Base-by-base conservation (phyloP, 2,888 invertebrate species). In the Ophion obscuratus region DNA sequence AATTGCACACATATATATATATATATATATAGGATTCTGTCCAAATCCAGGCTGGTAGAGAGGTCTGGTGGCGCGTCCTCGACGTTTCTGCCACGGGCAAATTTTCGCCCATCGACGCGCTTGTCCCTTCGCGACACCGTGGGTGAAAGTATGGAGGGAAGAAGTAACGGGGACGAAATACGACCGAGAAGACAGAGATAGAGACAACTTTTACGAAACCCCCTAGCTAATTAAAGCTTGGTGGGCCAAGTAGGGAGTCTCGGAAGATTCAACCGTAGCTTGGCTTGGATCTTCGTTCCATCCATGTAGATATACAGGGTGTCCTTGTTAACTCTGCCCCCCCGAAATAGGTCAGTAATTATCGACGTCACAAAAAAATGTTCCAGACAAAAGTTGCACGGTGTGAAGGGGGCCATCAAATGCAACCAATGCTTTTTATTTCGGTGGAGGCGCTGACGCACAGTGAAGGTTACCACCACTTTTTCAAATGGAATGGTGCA, bases 221-320 rank as follows among this genome's bases (percentile, higher is more conserved):
- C 91, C 91, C 91, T 90, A 90, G 90, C 92, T 92, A 92, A 92
- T 92, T 92, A 92, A 91, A 92, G 91, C 89, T 90, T 89, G 87
- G 88, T 83, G 36, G 66, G 66, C 59, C 47, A 57, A 27, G 27
- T 66, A 20, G 20, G 57, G 77, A 31, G 44, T 68, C 66, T 77
- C 57, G 71, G 59, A 75, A 64, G 53, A 62, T 40, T n/a, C 61
- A 20, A 44, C 70, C 59, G 64, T 77, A 67, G 27, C 31, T 70
- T 73, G 74, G 78, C 17, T 70, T 68, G 66, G 67, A 47, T 44
- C 62, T 61, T 57, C 40, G 67, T 53, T 44, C n/a, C n/a, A 40
- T 59, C 27, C 44, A 44, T 62, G 71, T 31, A 27, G n/a, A 24
- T 40, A 36, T 53, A 24, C 24, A 24, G 24, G 24, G 24, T 24